Conservation (phyloP, 2,888 invertebrate species). For the Stenurella melanura region DNA sequence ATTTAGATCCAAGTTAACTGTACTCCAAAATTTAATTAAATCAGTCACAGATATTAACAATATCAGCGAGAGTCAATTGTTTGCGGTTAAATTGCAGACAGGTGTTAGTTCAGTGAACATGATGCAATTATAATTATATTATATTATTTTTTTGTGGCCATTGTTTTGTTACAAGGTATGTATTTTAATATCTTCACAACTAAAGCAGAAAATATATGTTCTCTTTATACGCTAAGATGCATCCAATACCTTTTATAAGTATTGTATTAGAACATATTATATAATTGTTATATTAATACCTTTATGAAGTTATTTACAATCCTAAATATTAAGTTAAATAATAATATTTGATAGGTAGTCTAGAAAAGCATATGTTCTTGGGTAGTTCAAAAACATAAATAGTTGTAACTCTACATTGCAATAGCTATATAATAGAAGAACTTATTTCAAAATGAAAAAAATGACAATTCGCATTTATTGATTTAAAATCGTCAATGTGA, state of each 20-base stretch:
- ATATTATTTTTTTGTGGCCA: constrained; percentile 2
- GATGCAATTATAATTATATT: constrained; percentile 36
- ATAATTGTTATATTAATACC: no score
- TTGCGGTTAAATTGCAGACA: constrained; percentile 66
- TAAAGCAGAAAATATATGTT: background rate
- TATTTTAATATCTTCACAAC: constrained; percentile 1
- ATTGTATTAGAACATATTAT: no score
- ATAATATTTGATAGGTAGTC: no score
- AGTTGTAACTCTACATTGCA: no score
- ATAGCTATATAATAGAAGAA: background rate
- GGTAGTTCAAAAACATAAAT: no score
- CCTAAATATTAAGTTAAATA: no score
- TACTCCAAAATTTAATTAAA: constrained; percentile 74
- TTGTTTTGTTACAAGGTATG: constrained; percentile 13
- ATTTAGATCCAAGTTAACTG: constrained; percentile 73
- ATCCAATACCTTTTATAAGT: no score
- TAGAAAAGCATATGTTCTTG: no score
- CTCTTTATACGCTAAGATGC: no score
- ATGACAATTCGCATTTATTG: background rate
- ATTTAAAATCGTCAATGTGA: background rate
- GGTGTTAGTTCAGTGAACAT: constrained; percentile 54
- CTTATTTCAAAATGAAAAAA: background rate
- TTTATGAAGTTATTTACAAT: no score
- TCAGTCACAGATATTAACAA: constrained; percentile 75
- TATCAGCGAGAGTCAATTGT: constrained; percentile 72